Conservation (phyloP, 2,113 vertebrate genomes). For the Seriola aureovittata region DNA sequence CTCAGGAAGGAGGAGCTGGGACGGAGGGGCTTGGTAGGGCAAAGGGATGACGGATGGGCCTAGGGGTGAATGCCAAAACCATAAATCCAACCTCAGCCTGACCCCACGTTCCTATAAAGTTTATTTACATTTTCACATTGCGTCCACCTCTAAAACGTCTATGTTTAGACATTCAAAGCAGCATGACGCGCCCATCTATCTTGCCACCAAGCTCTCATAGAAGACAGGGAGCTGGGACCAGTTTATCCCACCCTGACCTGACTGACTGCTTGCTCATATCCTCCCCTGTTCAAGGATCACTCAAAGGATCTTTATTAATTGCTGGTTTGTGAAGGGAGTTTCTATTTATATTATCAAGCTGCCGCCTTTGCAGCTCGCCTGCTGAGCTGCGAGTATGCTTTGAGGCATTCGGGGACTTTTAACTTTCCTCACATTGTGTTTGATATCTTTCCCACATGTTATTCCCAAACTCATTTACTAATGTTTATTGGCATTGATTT, state of each 20-base stretch:
- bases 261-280: constrained; percentile 61
- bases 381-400: constrained; percentile 56
- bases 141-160: constrained; percentile 81
- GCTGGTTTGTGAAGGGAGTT: constrained; percentile 57
- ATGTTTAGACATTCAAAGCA: constrained; percentile 84
- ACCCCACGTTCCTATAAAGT: constrained; percentile 87
- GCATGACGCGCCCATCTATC: constrained; percentile 68
- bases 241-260: constrained; percentile 72
- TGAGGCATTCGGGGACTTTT: constrained; percentile 70
- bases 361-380: constrained; percentile 55
- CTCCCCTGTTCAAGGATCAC: constrained; percentile 55
- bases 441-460: constrained; percentile 70
- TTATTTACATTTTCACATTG: constrained; percentile 90
- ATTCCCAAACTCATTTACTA: constrained; percentile 63
- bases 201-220: constrained; percentile 52
- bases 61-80: constrained; percentile 87
- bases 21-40: constrained; percentile 62
- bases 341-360: constrained; percentile 73
- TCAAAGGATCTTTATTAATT: constrained; percentile 80
- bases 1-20: constrained; percentile 47
- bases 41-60: constrained; percentile 88
- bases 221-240: constrained; percentile 60
- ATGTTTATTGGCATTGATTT: constrained; percentile 75
- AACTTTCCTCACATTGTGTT: constrained; percentile 67
- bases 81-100: constrained; percentile 88